These are phyloP conservation scores for Pogonocherus hispidulus DNA, from an alignment of 2,888 invertebrate species.

Conservation along the genomic window DNA sequence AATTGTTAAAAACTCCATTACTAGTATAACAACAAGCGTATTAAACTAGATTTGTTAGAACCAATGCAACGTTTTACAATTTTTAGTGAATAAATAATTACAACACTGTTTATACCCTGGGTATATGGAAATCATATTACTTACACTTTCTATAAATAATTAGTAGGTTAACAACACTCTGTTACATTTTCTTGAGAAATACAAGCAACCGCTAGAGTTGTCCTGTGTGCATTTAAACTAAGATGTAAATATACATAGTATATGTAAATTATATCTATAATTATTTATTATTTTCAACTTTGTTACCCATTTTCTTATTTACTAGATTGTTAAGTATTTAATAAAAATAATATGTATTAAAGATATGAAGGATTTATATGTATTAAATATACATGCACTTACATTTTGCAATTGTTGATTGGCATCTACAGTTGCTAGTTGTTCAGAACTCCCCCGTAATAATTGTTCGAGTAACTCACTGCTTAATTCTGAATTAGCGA, in stretches of 20 bases:
- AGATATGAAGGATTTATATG: no score
- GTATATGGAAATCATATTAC: conserved; percentile 8
- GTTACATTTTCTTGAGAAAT: conserved; percentile 14
- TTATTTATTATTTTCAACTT: no score
- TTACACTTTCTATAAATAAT: conserved; percentile 21
- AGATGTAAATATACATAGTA: background rate
- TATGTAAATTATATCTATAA: no score
- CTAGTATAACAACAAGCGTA: background rate
- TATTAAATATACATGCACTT: conserved; percentile 52
- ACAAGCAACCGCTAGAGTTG: background rate
- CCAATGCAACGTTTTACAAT: background rate
- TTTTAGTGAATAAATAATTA: background rate
- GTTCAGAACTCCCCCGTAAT: conserved; percentile 84
- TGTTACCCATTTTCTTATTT: no score
- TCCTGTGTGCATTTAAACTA: no score
- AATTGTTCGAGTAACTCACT: conserved; percentile 83
- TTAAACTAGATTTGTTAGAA: background rate
- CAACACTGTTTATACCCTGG: background rate
- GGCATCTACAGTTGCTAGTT: conserved; percentile 75
- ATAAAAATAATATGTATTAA: no score
- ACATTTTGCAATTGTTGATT: conserved; percentile 62
- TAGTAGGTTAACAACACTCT: conserved; percentile 17
- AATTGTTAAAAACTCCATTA: background rate
- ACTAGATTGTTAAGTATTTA: no score
- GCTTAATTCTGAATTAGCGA: conserved; percentile 70